phyloP scores from a whole-genome alignment of 2,113 vertebrate genomes.

The Corvus cornix region DNA sequence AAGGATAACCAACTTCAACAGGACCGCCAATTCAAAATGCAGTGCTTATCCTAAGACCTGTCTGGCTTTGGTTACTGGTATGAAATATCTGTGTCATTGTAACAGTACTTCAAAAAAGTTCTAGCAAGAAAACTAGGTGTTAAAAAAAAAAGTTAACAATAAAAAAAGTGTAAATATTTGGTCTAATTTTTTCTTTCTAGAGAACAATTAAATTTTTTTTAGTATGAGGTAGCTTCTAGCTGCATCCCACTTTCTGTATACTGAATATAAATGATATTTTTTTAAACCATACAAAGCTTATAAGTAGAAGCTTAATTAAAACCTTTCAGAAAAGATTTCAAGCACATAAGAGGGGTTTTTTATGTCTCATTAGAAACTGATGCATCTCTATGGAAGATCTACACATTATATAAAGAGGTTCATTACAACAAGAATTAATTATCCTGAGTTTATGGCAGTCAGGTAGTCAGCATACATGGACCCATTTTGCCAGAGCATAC shows the following conservation, averaged over 20 bases:
- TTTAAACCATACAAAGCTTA: rapidly evolving
- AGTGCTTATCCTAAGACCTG: not conserved
- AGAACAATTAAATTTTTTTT: not conserved
- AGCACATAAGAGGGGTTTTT: not conserved
- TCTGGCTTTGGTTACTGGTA: not conserved
- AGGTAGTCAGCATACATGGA: rapidly evolving
- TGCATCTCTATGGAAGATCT: not conserved
- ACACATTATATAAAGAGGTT: not conserved
- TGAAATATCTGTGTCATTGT: not conserved
- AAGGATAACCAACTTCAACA: not conserved
- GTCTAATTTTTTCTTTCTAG: not conserved
- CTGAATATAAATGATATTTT: not conserved
- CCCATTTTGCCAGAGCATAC: not conserved
- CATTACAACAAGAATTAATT: not conserved
- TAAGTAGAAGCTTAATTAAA: not conserved
- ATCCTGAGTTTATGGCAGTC: not conserved
- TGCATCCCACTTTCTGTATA: not conserved
- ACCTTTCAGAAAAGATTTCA: not conserved
- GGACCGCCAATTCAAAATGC: not conserved
- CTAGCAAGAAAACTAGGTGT: not conserved
- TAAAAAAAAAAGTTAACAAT: not conserved
- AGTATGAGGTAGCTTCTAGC: not conserved
- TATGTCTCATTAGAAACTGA: not conserved
- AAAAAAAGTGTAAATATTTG: not conserved
- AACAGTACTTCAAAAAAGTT: not conserved